Base-by-base conservation (phyloP, 1,140 invertebrate species). In the Dreissena polymorpha region DNA sequence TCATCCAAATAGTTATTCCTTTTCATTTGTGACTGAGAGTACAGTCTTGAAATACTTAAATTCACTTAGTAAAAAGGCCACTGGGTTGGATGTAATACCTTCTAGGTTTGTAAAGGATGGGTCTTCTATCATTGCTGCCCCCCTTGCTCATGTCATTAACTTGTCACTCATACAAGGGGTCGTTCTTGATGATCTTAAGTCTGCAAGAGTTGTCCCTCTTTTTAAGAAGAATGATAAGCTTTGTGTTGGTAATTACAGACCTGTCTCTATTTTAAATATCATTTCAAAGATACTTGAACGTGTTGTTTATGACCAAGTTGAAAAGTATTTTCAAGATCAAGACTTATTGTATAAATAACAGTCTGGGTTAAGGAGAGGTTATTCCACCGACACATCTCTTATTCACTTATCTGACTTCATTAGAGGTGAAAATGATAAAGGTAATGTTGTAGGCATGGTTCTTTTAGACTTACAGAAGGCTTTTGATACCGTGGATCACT, bases 401-500 rank as follows among this genome's bases (percentile, higher is more conserved):
- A 71, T 81, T 51, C 67, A 79, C 39, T 60, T 81, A 16, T 72
- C 77, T 13, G 65, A 79, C 70, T 71, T 21, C 27, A 79, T 71
- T 27, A 53, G 50, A 29, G 27, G 69, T 64, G 21, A 79, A 60
- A 57, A 60, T 50, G 77, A 79, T 51, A 71, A 79, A 63, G 77
- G 77, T 29, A 57, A 71, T 63, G 14, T 51, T 53, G 55, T 71
- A 60, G 73, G 85, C 12, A 71, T 84, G 76, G 65, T 84, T 14
- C 51, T 81, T 23, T 39, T 82, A 49, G 85, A 84, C 27, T 71
- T 86, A 27, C 81, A 86, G 64, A 84, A 86, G 53, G 85, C 85
- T 23, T 86, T 84, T 72, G 77, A 80, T 67, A 86, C 77, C 51
- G 82, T 86, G n/a, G 67, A 83, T 39, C 77, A 86, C 65, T 10